Evolutionary conservation across 2,797 vertebrate genomes (phyloP), one percentile per base, ranked within the genome.

Genomic region (Molossus alvarezi): DNA sequence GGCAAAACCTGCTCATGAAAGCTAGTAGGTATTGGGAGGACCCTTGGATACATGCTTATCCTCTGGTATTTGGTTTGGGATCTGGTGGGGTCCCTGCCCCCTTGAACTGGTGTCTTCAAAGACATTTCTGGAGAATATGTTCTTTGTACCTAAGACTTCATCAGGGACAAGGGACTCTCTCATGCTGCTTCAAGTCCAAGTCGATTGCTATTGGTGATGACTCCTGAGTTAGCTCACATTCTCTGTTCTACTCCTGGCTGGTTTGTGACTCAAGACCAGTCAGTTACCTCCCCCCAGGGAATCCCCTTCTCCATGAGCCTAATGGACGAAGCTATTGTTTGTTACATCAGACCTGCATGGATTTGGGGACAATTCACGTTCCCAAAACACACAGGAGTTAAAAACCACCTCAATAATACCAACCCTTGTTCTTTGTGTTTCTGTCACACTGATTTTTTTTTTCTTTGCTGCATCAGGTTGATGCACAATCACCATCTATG

Each of bases 1-100:
- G 3, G 14, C 0, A 37, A 82, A 65, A 51, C 14, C 33, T 23
- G 6, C 6, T 79, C 23, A 2, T 88, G 18, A 41, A n/a, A 67
- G 81, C 1, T 9, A 23, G 20, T 14, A 21, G 18, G 8, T 62
- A 23, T 6, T 10, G 3, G 1, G 1, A 4, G 13, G 6, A 14
- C 7, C 4, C n/a, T 55, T 37, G 20, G 9, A 25, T 62, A 6
- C 5, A 33, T 29, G 8, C 5, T 75, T 3, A 14, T 20, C 3
- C 23, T 79, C 17, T 51, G 21, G 3, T 23, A 8, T 10, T 84
- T 71, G 62, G 20, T 69, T 83, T 48, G 1, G 53, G 11, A 9
- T 83, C 1, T 21, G 20, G 0, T 51, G 3, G 12, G 14, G 25
- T 94, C 72, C 13, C 9, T 82, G 18, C 27, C 5, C 21, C 7